Evolutionary conservation across 2,888 invertebrate species (phyloP).

Genomic region (Poecilobothrus nobilitatus): DNA sequence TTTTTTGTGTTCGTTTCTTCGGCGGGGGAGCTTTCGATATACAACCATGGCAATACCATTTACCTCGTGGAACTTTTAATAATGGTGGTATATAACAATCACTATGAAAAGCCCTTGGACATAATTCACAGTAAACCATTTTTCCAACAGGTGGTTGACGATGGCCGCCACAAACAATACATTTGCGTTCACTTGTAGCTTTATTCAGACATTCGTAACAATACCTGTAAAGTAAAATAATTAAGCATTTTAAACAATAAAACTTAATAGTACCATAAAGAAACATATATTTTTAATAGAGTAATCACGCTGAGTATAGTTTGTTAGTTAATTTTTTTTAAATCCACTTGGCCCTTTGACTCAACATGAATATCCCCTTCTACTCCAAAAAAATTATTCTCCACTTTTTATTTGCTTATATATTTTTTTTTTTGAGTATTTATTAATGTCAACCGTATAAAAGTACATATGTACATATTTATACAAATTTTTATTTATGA

Average conservation of each 20-base stretch:
- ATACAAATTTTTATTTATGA: no score
- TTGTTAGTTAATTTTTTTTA: no score
- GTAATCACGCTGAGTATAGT: no score
- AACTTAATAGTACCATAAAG: not conserved
- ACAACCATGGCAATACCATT: slow-evolving; percentile 86
- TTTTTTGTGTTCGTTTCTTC: slow-evolving; percentile 55
- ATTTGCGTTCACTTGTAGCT: slow-evolving; percentile 84
- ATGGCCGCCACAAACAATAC: slow-evolving; percentile 84
- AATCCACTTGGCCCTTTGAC: no score
- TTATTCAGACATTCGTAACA: slow-evolving; percentile 93
- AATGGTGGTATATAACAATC: slow-evolving; percentile 87
- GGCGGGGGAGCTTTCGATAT: slow-evolving; percentile 73
- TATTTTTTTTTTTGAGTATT: no score
- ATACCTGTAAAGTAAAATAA: slow-evolving; percentile 55
- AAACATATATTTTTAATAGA: not conserved
- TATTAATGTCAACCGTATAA: no score
- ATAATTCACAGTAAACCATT: slow-evolving; percentile 79
- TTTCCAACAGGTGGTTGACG: slow-evolving; percentile 49
- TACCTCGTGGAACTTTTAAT: slow-evolving; percentile 71
- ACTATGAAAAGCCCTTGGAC: slow-evolving; percentile 84
- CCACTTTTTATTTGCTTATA: no score
- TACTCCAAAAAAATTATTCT: no score
- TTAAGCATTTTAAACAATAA: not conserved
- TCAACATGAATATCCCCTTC: no score
- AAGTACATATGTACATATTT: no score